Evolutionary conservation across 2,113 vertebrate genomes (phyloP).

Genomic region (Embiotoca jacksoni): DNA sequence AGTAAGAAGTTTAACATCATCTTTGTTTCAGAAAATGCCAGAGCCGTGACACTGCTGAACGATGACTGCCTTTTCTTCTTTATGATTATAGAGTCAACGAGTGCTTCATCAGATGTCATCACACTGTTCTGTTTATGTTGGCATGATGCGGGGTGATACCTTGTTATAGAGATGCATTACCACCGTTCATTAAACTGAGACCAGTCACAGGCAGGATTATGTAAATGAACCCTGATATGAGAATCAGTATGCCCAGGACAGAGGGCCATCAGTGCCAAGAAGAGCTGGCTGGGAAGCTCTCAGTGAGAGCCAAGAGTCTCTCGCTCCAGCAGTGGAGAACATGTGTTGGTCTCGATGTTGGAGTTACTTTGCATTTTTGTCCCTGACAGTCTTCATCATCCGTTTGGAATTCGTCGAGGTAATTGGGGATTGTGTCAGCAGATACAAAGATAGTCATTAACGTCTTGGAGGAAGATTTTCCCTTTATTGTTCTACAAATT

Average conservation of each 20-base stretch:
- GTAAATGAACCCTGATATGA: conserved; percentile 78
- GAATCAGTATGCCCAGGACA: conserved; percentile 76
- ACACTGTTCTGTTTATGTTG: conserved; percentile 68
- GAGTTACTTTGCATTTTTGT: conserved; percentile 77
- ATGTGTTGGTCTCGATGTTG: conserved; percentile 78
- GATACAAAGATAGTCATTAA: conserved; percentile 80
- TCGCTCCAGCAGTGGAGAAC: conserved; percentile 76
- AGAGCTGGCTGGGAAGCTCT: conserved; percentile 71
- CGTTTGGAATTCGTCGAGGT: conserved; percentile 68
- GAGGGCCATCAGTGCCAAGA: conserved; percentile 70
- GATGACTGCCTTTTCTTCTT: conserved; percentile 54
- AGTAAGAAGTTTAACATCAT: conserved; percentile 62
- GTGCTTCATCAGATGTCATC: conserved; percentile 69
- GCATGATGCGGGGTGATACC: conserved; percentile 72
- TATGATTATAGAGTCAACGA: conserved; percentile 59
- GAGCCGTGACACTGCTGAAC: conserved; percentile 34
- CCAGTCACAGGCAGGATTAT: conserved; percentile 77
- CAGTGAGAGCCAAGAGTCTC: conserved; percentile 74
- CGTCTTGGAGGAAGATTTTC: conserved; percentile 70
- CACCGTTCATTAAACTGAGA: conserved; percentile 78
- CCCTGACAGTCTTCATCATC: conserved; percentile 77
- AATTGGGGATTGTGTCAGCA: conserved; percentile 77
- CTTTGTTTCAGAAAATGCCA: conserved; percentile 51
- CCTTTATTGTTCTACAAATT: conserved; percentile 62
- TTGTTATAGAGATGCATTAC: conserved; percentile 81